Base-by-base conservation (phyloP, 2,797 vertebrate species). In the Siniperca obscura region DNA sequence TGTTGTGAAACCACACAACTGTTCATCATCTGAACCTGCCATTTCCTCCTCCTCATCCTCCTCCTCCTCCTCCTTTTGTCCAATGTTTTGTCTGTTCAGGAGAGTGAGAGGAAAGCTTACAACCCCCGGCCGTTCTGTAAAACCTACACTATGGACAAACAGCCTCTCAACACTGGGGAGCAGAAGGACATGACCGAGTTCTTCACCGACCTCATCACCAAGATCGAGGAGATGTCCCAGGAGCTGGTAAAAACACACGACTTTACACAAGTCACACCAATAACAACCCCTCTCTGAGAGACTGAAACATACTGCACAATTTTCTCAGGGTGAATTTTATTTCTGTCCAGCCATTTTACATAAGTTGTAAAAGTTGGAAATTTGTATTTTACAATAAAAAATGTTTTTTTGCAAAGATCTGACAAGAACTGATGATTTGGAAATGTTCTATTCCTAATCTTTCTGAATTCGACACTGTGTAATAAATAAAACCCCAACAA, bases 151-250 rank as follows among this genome's bases (percentile, higher is more conserved):
- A 99, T 99, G 98, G 98, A 99, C 94, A 99, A 99, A 78, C 98
- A 99, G 89, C 98, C 98, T 2, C 95, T 99, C 21, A 99, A 99
- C 95, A 99, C 98, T 0, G 98, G 98, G 1, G 98, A 99, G 81
- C 98, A 99, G 93, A 99, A 99, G 75, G 98, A 99, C 94, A 99
- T 99, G 98, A 99, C 98, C 0, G 98, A 99, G 90, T 99, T 99
- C 94, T 99, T 99, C 94, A 99, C 98, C 0, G 98, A 99, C 94
- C 95, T 99, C 40, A 99, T 99, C 93, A 99, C 98, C 82, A 99
- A 99, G 95, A 99, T 99, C 70, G 98, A 99, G 93, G 98, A 99
- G 95, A 99, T 99, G 98, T 99, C 98, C 72, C 97, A 96, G 90
- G 98, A 99, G 84, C 93, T 99, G 97, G 98, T 99, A 90, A 91